Conservation (phyloP, 2,113 vertebrate genomes). For the Xyliphius kryptos region DNA sequence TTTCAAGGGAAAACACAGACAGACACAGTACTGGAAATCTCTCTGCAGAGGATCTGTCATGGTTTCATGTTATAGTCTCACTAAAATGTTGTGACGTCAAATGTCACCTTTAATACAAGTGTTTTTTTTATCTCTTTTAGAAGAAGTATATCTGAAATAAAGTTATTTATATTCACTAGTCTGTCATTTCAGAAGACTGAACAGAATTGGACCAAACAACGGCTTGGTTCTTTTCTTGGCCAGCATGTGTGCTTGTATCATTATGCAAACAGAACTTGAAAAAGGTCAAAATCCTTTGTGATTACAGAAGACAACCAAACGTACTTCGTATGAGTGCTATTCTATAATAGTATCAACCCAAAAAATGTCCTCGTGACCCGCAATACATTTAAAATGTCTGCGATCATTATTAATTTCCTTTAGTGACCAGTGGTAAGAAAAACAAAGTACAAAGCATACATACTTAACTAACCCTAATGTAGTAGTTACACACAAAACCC, state of each 20-base stretch:
- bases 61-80: neutral
- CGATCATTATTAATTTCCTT: neutral
- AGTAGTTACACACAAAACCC: no score
- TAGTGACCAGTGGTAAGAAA: neutral
- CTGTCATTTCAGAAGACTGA: neutral
- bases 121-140: conserved; percentile 7
- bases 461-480: neutral
- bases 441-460: neutral
- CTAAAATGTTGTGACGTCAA: neutral
- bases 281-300: neutral
- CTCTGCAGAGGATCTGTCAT: neutral
- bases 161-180: neutral
- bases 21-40: neutral
- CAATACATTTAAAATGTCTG: neutral
- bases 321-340: neutral
- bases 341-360: neutral
- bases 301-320: neutral
- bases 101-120: conserved; percentile 2
- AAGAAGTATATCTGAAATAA: neutral
- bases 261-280: conserved; percentile 10
- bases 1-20: conserved; percentile 6
- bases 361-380: neutral
- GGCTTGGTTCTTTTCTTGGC: neutral
- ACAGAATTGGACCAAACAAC: conserved; percentile 9
- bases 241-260: conserved; percentile 6